Conservation (phyloP, 2,113 vertebrate genomes). For the Parus major region DNA sequence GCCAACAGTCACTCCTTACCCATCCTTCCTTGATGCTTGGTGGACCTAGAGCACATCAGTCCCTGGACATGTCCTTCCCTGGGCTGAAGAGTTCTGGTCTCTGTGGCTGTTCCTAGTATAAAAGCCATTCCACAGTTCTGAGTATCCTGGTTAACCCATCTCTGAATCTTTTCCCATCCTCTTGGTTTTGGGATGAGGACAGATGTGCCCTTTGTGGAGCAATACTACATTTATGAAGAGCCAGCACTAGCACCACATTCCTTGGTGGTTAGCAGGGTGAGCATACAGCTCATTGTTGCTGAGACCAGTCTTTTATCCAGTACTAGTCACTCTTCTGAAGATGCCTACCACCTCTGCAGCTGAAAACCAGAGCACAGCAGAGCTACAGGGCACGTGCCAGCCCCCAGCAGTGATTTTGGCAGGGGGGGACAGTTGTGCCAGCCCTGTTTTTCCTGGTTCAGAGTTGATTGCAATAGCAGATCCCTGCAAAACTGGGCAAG, state of each 20-base stretch:
- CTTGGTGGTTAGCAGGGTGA: no score
- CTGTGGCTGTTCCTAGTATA: neutral
- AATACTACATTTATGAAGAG: fast-evolving
- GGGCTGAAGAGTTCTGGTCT: neutral
- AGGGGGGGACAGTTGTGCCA: neutral
- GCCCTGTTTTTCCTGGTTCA: neutral
- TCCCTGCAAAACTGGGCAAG: neutral
- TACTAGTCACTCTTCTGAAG: neutral
- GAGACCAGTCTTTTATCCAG: neutral
- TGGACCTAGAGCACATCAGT: neutral
- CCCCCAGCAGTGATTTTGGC: neutral
- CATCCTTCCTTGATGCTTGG: fast-evolving
- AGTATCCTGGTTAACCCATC: neutral
- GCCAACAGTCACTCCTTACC: neutral
- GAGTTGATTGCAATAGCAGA: neutral
- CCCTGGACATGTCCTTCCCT: neutral
- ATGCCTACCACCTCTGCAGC: neutral
- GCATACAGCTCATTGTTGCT: neutral
- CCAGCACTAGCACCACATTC: neutral
- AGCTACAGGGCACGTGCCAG: neutral
- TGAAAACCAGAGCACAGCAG: neutral
- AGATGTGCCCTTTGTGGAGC: neutral
- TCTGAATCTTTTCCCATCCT: neutral
- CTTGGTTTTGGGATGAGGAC: neutral
- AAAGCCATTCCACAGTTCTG: neutral